phyloP scores from a whole-genome alignment of 2,797 vertebrate genomes.

The Bufotes viridis region DNA sequence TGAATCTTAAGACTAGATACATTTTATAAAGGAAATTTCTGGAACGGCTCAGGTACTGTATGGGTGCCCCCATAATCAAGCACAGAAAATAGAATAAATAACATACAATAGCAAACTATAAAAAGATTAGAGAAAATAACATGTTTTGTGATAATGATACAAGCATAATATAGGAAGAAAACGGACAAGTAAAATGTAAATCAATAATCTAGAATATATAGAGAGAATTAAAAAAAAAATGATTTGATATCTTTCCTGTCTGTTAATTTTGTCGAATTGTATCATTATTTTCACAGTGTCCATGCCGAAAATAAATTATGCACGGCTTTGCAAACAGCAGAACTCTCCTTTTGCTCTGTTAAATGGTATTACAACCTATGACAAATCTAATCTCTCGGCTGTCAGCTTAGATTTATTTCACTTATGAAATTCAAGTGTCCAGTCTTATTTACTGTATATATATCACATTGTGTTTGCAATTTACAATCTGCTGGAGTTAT shows the following conservation, averaged over 20 bases:
- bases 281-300: slow-evolving; percentile 29
- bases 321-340: slow-evolving; percentile 49
- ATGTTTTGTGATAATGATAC: too few species aligned
- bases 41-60: too few species aligned
- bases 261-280: slow-evolving; percentile 21
- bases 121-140: too few species aligned
- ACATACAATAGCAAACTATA: too few species aligned
- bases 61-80: too few species aligned
- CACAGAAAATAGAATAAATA: too few species aligned
- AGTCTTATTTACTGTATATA: slow-evolving; percentile 53
- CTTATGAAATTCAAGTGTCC: slow-evolving; percentile 57
- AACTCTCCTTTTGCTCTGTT: slow-evolving; percentile 51
- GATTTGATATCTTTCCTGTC: not conserved
- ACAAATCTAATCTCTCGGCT: slow-evolving; percentile 61
- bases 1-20: too few species aligned
- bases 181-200: not conserved
- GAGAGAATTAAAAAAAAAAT: not conserved
- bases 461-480: slow-evolving; percentile 51
- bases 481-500: slow-evolving; percentile 48
- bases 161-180: too few species aligned
- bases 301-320: slow-evolving; percentile 55
- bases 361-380: slow-evolving; percentile 62
- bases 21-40: too few species aligned
- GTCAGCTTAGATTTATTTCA: slow-evolving; percentile 61
- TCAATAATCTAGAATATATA: not conserved